Conservation (phyloP, 2,888 invertebrate species). For the Drosophila neotestacea region DNA sequence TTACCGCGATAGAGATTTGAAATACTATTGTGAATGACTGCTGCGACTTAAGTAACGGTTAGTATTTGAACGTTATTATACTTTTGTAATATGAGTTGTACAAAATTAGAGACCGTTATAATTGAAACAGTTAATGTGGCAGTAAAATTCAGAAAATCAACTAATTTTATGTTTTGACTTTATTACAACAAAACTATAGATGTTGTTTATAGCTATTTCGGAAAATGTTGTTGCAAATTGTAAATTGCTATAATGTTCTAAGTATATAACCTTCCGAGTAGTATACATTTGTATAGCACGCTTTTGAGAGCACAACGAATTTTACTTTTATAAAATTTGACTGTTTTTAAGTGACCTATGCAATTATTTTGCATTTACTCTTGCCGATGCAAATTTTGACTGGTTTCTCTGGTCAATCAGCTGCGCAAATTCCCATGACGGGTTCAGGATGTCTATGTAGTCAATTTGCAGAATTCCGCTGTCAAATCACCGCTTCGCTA, state of each 20-base stretch:
- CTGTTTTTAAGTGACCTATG: neutral
- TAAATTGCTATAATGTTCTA: neutral
- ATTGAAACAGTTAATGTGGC: neutral
- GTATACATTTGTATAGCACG: neutral
- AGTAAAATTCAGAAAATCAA: neutral
- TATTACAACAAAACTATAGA: neutral
- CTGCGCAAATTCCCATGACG: conserved; percentile 39
- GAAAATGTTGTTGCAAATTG: too few species aligned
- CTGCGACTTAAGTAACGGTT: conserved; percentile 6
- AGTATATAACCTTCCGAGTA: neutral
- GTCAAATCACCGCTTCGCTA: conserved; percentile 41
- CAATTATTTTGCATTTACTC: neutral
- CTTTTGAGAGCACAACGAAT: neutral
- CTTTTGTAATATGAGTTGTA: neutral
- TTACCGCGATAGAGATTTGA: conserved; percentile 7
- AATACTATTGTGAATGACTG: conserved; percentile 25
- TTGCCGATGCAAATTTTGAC: neutral
- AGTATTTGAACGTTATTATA: conserved; percentile 10
- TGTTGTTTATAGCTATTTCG: neutral
- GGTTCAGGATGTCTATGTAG: conserved; percentile 19
- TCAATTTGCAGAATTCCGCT: conserved; percentile 55
- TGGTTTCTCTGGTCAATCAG: conserved; percentile 17
- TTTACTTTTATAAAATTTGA: neutral
- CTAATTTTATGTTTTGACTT: neutral
- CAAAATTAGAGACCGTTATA: neutral